Conservation (phyloP, 2,797 vertebrate genomes). For the Pseudochirops corinnae region DNA sequence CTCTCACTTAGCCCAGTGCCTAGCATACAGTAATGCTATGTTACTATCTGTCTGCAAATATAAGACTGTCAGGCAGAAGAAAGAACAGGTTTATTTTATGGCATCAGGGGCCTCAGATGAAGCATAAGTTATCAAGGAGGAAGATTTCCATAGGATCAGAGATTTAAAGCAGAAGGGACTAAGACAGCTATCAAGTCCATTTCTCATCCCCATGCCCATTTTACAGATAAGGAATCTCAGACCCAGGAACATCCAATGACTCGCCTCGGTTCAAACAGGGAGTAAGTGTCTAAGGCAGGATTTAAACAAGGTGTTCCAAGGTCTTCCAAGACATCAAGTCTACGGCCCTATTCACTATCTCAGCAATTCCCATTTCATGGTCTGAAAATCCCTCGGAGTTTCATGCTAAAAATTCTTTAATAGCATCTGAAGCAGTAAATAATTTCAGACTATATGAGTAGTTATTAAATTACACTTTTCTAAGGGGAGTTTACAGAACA, state of each 20-base stretch:
- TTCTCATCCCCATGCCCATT: too few species aligned
- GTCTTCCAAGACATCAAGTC: not conserved
- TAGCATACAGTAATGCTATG: not conserved
- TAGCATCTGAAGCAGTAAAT: not conserved
- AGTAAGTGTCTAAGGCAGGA: not conserved
- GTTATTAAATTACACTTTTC: not conserved
- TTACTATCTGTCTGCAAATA: not conserved
- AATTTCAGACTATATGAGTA: not conserved
- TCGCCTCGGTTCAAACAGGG: too few species aligned
- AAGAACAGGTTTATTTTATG: too few species aligned
- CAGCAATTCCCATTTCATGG: not conserved
- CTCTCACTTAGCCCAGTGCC: not conserved
- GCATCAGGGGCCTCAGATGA: too few species aligned
- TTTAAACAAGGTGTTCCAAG: not conserved
- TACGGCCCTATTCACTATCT: not conserved
- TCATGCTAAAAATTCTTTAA: not conserved
- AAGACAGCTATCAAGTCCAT: too few species aligned
- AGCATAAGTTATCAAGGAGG: too few species aligned
- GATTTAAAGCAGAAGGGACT: too few species aligned
- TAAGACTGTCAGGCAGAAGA: too few species aligned
- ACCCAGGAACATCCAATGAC: too few species aligned
- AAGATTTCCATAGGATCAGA: too few species aligned
- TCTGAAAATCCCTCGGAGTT: not conserved
- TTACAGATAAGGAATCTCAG: too few species aligned
- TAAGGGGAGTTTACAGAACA: not conserved